Percentiles rank a stretch among this genome's conserved stretches.
Conservation (phyloP, 1,140 invertebrate species). For the Dinoponera quadriceps region DNA sequence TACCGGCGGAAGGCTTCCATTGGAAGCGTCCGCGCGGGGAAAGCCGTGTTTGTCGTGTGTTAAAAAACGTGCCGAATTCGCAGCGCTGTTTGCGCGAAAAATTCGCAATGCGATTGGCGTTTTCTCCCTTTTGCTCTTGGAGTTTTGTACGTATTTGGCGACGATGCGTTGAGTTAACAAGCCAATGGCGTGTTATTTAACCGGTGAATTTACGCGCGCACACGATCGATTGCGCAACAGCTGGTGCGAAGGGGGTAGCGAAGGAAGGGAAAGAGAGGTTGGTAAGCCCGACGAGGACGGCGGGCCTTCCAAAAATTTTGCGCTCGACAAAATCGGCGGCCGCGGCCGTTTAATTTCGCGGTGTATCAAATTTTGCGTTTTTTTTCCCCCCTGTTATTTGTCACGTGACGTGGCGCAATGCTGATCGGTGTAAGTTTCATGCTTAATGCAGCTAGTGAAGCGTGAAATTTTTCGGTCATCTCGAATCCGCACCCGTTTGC, state of each 20-base stretch:
- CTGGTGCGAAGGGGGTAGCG: not conserved
- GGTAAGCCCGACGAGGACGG: not conserved
- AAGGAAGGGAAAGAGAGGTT: not conserved
- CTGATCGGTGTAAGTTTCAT: slow-evolving; percentile 40
- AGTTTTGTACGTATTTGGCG: not conserved
- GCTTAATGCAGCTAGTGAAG: slow-evolving; percentile 45
- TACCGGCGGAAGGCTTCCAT: no score
- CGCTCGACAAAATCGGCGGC: slow-evolving; percentile 5
- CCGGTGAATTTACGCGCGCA: slow-evolving; percentile 36
- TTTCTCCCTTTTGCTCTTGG: not conserved
- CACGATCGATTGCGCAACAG: not conserved
- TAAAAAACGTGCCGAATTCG: slow-evolving; percentile 26
- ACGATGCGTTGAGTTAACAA: slow-evolving; percentile 35
- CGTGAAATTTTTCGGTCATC: slow-evolving; percentile 32
- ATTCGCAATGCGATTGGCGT: slow-evolving; percentile 17
- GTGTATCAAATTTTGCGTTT: slow-evolving; percentile 19
- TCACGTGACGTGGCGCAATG: not conserved
- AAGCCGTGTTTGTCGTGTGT: slow-evolving; percentile 36
- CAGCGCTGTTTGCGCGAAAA: slow-evolving; percentile 51
- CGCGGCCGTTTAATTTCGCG: slow-evolving; percentile 55
- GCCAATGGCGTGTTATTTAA: slow-evolving; percentile 47
- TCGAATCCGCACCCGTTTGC: not conserved
- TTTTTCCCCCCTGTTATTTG: slow-evolving; percentile 14
- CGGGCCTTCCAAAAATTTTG: slow-evolving; percentile 12
- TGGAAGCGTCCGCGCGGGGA: not conserved